Evolutionary conservation across 2,888 invertebrate genomes (phyloP).

Genomic region (Sesamia inferens): DNA sequence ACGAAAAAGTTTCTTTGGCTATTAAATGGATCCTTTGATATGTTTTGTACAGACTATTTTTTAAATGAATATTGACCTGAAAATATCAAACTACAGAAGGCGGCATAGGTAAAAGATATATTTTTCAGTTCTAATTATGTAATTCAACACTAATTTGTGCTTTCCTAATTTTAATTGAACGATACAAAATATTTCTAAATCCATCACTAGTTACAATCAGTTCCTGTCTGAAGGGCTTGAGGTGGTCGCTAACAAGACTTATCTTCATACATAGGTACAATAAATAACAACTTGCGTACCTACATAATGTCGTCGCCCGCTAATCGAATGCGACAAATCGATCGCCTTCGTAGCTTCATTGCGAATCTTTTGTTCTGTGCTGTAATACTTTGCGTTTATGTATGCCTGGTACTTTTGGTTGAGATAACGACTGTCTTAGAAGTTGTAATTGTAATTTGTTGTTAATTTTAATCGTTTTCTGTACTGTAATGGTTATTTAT

Average conservation of each 20-base stretch:
- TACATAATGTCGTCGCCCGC: conserved; percentile 67
- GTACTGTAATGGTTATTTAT: not conserved
- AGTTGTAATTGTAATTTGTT: not conserved
- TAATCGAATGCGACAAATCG: conserved; percentile 81
- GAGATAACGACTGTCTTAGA: not conserved
- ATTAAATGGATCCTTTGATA: not conserved
- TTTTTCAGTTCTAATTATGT: not conserved
- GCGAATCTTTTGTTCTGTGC: conserved; percentile 63
- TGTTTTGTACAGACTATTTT: not conserved
- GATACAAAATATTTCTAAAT: not conserved
- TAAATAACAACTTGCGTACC: conserved; percentile 55
- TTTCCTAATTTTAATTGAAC: conserved; percentile 7
- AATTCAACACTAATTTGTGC: not conserved
- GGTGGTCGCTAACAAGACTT: conserved; percentile 34
- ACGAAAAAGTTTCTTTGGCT: not conserved
- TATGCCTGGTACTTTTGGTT: conserved; percentile 45
- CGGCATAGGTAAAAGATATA: not conserved
- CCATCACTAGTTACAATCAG: conserved; percentile 22
- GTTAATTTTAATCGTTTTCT: not conserved
- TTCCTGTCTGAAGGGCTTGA: not conserved
- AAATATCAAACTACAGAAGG: not conserved
- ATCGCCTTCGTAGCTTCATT: conserved; percentile 72
- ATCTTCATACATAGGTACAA: conserved; percentile 20
- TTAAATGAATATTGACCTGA: not conserved
- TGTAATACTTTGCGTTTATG: conserved; percentile 34